A percentile compares a stretch with the other conserved stretches of the same genome.
Evolutionary conservation across 2,888 invertebrate genomes (phyloP).

Genomic region (Caenorhabditis sp.): DNA sequence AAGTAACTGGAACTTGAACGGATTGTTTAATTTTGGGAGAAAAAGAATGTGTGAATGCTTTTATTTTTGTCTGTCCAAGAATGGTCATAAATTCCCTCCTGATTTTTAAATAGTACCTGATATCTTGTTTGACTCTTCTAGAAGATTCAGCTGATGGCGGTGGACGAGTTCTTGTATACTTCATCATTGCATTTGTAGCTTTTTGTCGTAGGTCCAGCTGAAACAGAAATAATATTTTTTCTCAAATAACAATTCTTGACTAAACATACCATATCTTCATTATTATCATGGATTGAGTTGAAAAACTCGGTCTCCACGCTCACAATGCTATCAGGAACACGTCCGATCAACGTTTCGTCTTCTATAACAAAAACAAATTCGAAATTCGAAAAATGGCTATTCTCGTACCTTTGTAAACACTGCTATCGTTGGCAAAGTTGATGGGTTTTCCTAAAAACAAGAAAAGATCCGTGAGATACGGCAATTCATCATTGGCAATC

Average conservation of each 20-base stretch:
- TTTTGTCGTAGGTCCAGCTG: slow-evolving; percentile 79
- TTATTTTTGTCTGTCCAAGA: no score
- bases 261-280: slow-evolving; percentile 71
- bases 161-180: slow-evolving; percentile 87
- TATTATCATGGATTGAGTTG: slow-evolving; percentile 79
- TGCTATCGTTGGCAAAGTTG: slow-evolving; percentile 70
- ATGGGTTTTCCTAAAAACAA: slow-evolving; percentile 87
- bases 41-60: no score
- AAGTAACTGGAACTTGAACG: no score
- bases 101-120: slow-evolving; percentile 22
- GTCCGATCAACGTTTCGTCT: slow-evolving; percentile 77
- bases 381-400: background rate
- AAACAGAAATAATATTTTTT: no score
- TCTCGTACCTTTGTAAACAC: slow-evolving; percentile 52
- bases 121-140: slow-evolving; percentile 80
- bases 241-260: no score
- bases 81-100: no score
- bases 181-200: slow-evolving; percentile 87
- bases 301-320: slow-evolving; percentile 86
- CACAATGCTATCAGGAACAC: slow-evolving; percentile 82
- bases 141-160: slow-evolving; percentile 88
- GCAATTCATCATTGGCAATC: slow-evolving; percentile 86
- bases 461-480: slow-evolving; percentile 91
- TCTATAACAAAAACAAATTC: slow-evolving; percentile 44
- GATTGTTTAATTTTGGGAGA: no score